phyloP scores from a whole-genome alignment of 2,888 invertebrate genomes.

The Odontomyia ornata region DNA sequence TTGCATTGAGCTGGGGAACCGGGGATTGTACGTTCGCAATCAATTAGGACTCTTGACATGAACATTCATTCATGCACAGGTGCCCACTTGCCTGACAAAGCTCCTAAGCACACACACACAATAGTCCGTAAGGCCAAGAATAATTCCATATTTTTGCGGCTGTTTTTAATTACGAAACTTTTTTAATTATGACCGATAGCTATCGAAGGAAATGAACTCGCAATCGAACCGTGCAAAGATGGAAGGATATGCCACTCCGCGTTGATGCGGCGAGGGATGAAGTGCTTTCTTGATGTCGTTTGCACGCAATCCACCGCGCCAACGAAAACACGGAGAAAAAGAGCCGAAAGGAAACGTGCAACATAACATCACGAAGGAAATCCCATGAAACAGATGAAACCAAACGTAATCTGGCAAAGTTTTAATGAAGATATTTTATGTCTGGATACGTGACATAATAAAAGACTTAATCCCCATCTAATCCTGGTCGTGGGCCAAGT shows the following conservation, averaged over 20 bases:
- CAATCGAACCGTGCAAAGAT: too few species aligned
- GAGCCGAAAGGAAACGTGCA: not conserved
- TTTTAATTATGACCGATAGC: constrained; percentile 47
- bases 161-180: constrained; percentile 42
- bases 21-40: constrained; percentile 22
- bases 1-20: too few species aligned
- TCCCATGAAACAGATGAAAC: constrained; percentile 19
- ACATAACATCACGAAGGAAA: not conserved
- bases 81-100: not conserved
- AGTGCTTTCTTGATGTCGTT: constrained; percentile 18
- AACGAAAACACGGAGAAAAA: not conserved
- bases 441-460: constrained; percentile 48
- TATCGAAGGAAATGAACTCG: constrained; percentile 15
- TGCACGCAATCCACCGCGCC: not conserved
- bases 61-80: constrained; percentile 34
- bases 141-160: constrained; percentile 20
- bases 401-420: constrained; percentile 34
- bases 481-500: constrained; percentile 37
- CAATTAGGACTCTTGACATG: constrained; percentile 26
- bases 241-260: not conserved
- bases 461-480: constrained; percentile 46
- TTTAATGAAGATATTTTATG: constrained; percentile 49
- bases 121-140: not conserved
- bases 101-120: not conserved
- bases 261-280: not conserved